Percentiles rank a stretch among this genome's conserved stretches.
These are phyloP conservation scores for Pseudomyrmex concolor DNA, from an alignment of 1,140 invertebrate genomes.

Conservation along the genomic window DNA sequence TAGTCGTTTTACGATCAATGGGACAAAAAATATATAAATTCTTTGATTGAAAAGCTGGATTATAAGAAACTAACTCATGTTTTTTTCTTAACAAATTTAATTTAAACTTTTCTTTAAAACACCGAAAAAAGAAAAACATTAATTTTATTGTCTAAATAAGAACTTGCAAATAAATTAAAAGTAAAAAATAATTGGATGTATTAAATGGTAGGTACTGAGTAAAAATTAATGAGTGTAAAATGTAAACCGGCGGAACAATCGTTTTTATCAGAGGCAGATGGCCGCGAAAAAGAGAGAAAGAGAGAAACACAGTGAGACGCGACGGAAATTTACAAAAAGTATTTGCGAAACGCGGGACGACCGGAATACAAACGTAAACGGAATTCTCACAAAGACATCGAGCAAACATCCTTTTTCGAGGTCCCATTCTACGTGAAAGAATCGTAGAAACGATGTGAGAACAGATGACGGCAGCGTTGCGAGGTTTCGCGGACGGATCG, in stretches of 20 bases:
- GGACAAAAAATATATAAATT: slow-evolving; percentile 51
- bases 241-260: neutral
- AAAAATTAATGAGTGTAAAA: slow-evolving; percentile 1
- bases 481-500: slow-evolving; percentile 70
- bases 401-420: slow-evolving; percentile 70
- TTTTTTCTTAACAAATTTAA: neutral
- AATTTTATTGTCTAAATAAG: neutral
- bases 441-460: slow-evolving; percentile 75
- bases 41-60: neutral
- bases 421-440: slow-evolving; percentile 71
- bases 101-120: no score
- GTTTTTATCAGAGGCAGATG: neutral
- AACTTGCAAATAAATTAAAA: neutral
- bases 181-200: neutral
- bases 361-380: slow-evolving; percentile 64
- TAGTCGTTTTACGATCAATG: slow-evolving; percentile 63
- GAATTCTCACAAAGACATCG: slow-evolving; percentile 70
- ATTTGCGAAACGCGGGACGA: slow-evolving; percentile 60
- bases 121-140: neutral
- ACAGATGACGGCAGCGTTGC: slow-evolving; percentile 70
- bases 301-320: neutral
- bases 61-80: neutral
- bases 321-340: slow-evolving; percentile 37
- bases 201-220: neutral
- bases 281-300: no score